Conservation (phyloP, 1,140 invertebrate species). For the Himalopsyche phryganea region DNA sequence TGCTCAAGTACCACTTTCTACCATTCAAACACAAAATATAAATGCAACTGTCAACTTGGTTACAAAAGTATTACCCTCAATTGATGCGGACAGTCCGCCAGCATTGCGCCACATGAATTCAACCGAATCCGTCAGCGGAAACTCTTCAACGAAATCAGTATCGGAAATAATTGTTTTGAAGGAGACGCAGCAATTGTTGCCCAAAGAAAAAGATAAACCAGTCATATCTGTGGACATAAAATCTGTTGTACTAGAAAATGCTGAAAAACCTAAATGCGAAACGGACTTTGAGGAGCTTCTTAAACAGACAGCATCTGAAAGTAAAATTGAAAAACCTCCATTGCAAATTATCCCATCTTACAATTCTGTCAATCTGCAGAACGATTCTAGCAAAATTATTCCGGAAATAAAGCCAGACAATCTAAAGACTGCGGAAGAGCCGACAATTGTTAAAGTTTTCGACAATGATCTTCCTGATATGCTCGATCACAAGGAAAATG, state of each 20-base stretch:
- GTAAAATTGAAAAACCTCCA: constrained; percentile 40
- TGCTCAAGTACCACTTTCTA: constrained; percentile 6
- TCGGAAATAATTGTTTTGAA: background rate
- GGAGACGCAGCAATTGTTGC: background rate
- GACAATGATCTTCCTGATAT: background rate
- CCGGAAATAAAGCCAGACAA: background rate
- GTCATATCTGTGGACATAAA: constrained; percentile 1
- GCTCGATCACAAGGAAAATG: constrained; percentile 14
- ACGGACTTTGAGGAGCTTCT: constrained; percentile 53
- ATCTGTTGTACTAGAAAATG: background rate
- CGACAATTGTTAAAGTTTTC: background rate
- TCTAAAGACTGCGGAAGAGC: background rate
- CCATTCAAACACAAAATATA: constrained; percentile 1
- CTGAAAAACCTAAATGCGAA: constrained; percentile 42
- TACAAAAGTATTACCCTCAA: background rate
- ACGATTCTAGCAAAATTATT: background rate
- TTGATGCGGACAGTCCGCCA: constrained; percentile 8
- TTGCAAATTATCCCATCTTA: no score
- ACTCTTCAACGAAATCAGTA: background rate
- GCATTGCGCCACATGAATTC: constrained; percentile 6
- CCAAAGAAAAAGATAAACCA: background rate
- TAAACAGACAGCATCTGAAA: constrained; percentile 51
- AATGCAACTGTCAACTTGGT: constrained; percentile 14
- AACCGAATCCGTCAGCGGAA: background rate
- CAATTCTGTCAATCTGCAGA: constrained; percentile 13